A percentile compares a stretch with the other conserved stretches of the same genome.
phyloP scores from a whole-genome alignment of 2,113 vertebrate species.

The Camelus bactrianus region DNA sequence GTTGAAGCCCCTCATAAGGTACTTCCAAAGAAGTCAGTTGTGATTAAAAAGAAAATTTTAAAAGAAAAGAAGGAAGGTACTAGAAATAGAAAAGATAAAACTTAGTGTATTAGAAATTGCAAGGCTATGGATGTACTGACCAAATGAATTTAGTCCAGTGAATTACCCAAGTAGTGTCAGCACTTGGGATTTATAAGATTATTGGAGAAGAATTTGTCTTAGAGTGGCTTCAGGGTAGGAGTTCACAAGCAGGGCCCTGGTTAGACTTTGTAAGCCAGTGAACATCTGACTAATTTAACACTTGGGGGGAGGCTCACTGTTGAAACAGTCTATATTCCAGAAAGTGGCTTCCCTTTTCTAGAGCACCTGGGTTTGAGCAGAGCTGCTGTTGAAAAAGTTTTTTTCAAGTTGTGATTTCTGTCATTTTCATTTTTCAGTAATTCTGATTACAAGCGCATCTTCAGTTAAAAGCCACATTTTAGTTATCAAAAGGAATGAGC shows the following conservation, averaged over 20 bases:
- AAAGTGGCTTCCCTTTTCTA: constrained; percentile 39
- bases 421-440: constrained; percentile 44
- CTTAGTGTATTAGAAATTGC: not conserved
- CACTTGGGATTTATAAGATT: not conserved
- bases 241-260: not conserved
- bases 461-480: not conserved
- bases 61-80: not conserved
- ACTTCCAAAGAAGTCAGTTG: not conserved
- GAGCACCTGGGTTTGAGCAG: not conserved
- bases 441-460: not conserved
- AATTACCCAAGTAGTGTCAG: not conserved
- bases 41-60: not conserved
- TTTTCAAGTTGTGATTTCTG: constrained; percentile 49
- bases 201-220: constrained; percentile 17
- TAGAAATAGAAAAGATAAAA: constrained; percentile 10
- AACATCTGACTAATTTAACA: not conserved
- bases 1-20: not conserved
- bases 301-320: not conserved
- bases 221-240: not conserved
- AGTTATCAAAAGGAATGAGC: constrained; percentile 5
- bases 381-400: not conserved
- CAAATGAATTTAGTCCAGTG: constrained; percentile 41
- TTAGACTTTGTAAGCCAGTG: not conserved
- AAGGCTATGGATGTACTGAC: not conserved
- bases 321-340: not conserved